Evolutionary conservation across 2,888 invertebrate genomes (phyloP), one percentile per base, ranked within the genome.

Genomic region (Heliconius hortense): DNA sequence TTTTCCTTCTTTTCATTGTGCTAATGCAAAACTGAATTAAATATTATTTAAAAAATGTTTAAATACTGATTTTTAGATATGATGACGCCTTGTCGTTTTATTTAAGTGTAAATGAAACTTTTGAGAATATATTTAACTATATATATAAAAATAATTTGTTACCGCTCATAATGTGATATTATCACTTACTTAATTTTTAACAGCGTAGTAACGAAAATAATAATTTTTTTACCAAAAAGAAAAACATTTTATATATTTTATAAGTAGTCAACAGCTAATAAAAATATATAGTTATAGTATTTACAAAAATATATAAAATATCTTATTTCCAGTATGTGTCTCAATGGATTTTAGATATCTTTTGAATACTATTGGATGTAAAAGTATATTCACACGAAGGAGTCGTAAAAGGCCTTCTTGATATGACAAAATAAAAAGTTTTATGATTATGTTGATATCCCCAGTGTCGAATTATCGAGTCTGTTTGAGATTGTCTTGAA

Each of bases 321-420:
- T 53, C 18, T 63, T 72, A 63, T 73, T 69, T 67, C 24, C 39
- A 60, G 68, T 82, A 83, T 79, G 80, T 80, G 83, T 80, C 82
- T 53, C 64, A 39, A 81, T 77, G 83, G 76, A 79, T 82, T 81
- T 80, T 76, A 75, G 77, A 83, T 80, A 80, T 80, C 79, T 80
- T 83, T 84, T 81, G 82, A 83, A 83, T 82, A 83, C 81, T 80
- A 83, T 83, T 82, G 79, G 77, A 80, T 73, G 77, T 77, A 79
- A 82, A 78, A 74, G 74, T 76, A 72, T 69, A 15, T 31, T 72
- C 62, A 68, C 74, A 76, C 76, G 48, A 76, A 73, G 71, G 77
- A 76, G 77, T 78, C 79, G 79, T 79, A 81, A 79, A 79, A 79
- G 77, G 64, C 66, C 78, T 72, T 69, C 73, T 76, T 78, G 79